Conservation (phyloP, 2,797 vertebrate species). For the Myotis pilosus region DNA sequence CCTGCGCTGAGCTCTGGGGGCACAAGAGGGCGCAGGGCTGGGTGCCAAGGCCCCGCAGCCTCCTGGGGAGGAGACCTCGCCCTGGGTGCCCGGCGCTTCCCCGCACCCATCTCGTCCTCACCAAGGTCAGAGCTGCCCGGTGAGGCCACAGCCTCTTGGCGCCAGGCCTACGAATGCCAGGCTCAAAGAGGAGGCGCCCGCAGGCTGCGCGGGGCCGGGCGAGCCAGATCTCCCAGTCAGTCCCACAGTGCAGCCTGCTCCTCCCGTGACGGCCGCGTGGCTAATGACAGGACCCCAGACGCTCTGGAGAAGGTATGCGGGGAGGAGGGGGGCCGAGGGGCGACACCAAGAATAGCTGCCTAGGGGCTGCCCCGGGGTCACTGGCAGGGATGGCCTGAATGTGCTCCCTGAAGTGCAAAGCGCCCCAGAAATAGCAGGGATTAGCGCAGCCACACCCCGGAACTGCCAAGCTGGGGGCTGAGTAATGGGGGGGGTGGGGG, state of each 20-base stretch:
- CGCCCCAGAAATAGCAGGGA: background rate
- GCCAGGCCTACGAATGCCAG: rapidly evolving
- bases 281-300: too few relatives aligned
- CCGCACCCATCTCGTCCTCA: background rate
- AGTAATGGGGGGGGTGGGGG: background rate
- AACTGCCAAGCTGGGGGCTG: background rate
- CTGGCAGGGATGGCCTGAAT: rapidly evolving
- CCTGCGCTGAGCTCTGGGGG: background rate
- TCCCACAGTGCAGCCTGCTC: too few relatives aligned
- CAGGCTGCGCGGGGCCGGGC: background rate
- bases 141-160: background rate
- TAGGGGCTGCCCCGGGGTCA: too few relatives aligned
- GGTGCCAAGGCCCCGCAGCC: too few relatives aligned
- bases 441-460: background rate
- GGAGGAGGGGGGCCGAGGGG: too few relatives aligned
- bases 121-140: background rate
- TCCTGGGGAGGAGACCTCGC: background rate
- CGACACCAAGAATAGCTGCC: too few relatives aligned
- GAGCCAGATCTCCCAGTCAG: too few relatives aligned
- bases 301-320: background rate
- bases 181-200: background rate
- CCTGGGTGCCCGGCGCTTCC: too few relatives aligned
- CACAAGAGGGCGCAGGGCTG: too few relatives aligned
- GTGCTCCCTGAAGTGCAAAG: background rate
- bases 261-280: too few relatives aligned